These are phyloP conservation scores for Cephus nigrinus DNA, from an alignment of 2,888 invertebrate species.

Conservation along the genomic window DNA sequence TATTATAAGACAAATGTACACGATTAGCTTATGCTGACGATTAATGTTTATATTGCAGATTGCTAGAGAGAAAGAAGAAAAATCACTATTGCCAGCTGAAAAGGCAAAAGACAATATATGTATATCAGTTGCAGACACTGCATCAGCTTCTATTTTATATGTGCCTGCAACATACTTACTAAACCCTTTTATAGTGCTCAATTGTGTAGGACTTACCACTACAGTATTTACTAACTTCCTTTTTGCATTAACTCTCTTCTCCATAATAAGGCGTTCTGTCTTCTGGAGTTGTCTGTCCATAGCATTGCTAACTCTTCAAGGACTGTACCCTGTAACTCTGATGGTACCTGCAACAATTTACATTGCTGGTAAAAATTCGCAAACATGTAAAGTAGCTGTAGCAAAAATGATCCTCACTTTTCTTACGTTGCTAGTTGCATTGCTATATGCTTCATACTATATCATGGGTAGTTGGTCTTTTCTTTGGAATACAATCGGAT, in stretches of 20 bases:
- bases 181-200: slow-evolving; percentile 88
- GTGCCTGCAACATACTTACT: slow-evolving; percentile 85
- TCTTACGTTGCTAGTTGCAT: slow-evolving; percentile 68
- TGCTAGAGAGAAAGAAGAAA: slow-evolving; percentile 43
- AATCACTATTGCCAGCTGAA: slow-evolving; percentile 10
- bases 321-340: slow-evolving; percentile 84
- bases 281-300: slow-evolving; percentile 75
- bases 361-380: slow-evolving; percentile 71
- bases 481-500: slow-evolving; percentile 64
- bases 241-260: slow-evolving; percentile 77
- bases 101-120: background rate
- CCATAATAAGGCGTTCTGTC: slow-evolving; percentile 75
- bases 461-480: slow-evolving; percentile 73
- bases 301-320: slow-evolving; percentile 84
- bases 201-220: slow-evolving; percentile 90
- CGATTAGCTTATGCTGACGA: slow-evolving; percentile 5
- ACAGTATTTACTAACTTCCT: slow-evolving; percentile 91
- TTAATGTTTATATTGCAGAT: slow-evolving; percentile 38
- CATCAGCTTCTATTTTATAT: slow-evolving; percentile 66
- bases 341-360: slow-evolving; percentile 85
- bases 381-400: slow-evolving; percentile 68
- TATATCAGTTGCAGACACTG: background rate
- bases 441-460: slow-evolving; percentile 73
- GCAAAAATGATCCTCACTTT: slow-evolving; percentile 69
- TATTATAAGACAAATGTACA: background rate